These are phyloP conservation scores for Drosophila tripunctata DNA, from an alignment of 2,888 invertebrate genomes.

Conservation along the genomic window DNA sequence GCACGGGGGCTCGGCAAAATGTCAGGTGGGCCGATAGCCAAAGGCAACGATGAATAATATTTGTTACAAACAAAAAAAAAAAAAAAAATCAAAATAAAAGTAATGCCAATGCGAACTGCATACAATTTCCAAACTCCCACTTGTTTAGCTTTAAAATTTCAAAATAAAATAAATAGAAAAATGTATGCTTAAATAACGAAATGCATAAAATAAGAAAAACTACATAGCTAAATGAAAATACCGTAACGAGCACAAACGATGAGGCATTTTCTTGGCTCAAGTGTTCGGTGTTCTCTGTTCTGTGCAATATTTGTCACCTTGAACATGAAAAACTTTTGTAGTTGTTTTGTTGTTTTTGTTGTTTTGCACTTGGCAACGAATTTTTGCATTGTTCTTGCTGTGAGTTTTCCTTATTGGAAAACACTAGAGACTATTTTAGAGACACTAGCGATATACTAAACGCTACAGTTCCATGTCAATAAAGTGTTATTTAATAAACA, in stretches of 20 bases:
- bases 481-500: constrained; percentile 28
- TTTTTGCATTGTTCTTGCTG: constrained; percentile 15
- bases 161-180: constrained; percentile 14
- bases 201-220: constrained; percentile 5
- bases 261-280: constrained; percentile 69
- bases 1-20: constrained; percentile 47
- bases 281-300: constrained; percentile 46
- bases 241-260: constrained; percentile 29
- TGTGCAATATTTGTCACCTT: constrained; percentile 70
- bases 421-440: too few species aligned
- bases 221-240: constrained; percentile 4
- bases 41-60: constrained; percentile 47
- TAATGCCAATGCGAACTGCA: not conserved
- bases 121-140: too few species aligned
- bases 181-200: not conserved
- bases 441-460: constrained; percentile 21
- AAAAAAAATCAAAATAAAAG: not conserved
- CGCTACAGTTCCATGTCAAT: constrained; percentile 22
- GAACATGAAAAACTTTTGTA: constrained; percentile 71
- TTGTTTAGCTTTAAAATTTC: constrained; percentile 1
- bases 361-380: constrained; percentile 81
- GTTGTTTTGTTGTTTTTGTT: constrained; percentile 49
- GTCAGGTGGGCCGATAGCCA: constrained; percentile 62
- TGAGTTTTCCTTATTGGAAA: constrained; percentile 12
- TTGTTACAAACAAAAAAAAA: not conserved